Conservation (phyloP, 2,113 vertebrate species). For the Mormyrus lacerda region DNA sequence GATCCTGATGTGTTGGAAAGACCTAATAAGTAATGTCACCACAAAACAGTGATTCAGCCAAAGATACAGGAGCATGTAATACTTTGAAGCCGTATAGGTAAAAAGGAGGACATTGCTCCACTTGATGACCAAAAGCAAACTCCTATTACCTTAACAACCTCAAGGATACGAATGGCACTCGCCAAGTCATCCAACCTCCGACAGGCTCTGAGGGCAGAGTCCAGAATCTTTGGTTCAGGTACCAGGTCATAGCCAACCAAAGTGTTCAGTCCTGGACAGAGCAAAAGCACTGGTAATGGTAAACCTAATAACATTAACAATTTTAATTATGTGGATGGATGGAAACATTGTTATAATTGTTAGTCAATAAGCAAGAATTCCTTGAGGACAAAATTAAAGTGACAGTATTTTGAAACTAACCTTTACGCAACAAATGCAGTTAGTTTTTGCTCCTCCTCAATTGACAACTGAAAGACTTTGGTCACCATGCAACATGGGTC, state of each 20-base stretch:
- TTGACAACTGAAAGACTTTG: not conserved
- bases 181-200: constrained; percentile 88
- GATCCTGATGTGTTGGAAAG: not conserved
- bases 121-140: not conserved
- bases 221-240: constrained; percentile 93
- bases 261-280: constrained; percentile 81
- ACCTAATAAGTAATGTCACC: not conserved
- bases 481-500: not conserved
- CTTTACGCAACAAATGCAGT: not conserved
- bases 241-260: constrained; percentile 91
- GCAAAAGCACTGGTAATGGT: not conserved
- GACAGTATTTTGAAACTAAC: not conserved
- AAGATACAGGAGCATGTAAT: not conserved
- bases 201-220: constrained; percentile 88
- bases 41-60: not conserved
- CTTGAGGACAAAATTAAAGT: not conserved
- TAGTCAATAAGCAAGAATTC: not conserved
- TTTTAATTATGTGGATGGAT: not conserved
- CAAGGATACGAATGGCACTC: constrained; percentile 87
- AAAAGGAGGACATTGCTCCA: not conserved
- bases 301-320: not conserved
- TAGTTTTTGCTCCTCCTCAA: not conserved
- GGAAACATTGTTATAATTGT: not conserved
- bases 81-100: not conserved
- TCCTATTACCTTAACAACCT: constrained; percentile 83